phyloP scores from a whole-genome alignment of 1,140 invertebrate species.

The Lasioglossum baleicum region DNA sequence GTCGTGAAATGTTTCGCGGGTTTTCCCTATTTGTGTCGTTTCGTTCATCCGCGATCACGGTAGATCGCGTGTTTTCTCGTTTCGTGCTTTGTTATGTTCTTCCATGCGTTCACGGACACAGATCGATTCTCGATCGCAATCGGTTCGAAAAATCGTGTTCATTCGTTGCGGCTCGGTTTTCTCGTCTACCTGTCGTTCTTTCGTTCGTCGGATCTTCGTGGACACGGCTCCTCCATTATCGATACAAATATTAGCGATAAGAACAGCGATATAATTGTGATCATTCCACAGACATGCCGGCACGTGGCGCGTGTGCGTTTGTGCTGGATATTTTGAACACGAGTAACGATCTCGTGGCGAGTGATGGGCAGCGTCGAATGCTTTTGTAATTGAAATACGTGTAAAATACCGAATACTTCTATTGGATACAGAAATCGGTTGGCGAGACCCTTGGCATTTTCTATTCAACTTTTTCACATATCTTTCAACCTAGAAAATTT shows the following conservation, averaged over 20 bases:
- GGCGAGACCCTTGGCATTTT: too few relatives aligned
- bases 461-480: too few relatives aligned
- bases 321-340: neutral
- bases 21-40: neutral
- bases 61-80: constrained; percentile 28
- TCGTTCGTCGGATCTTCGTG: constrained; percentile 33
- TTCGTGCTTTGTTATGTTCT: neutral
- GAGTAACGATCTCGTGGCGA: neutral
- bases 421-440: too few relatives aligned
- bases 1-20: constrained; percentile 22
- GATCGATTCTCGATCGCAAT: neutral
- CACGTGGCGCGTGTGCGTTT: neutral
- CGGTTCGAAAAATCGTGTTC: neutral
- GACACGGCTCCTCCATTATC: constrained; percentile 36
- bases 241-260: constrained; percentile 53
- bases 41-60: neutral
- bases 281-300: neutral
- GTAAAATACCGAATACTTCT: too few relatives aligned
- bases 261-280: constrained; percentile 5
- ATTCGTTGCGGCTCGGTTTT: neutral
- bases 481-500: too few relatives aligned
- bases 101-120: neutral
- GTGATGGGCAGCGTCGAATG: too few relatives aligned
- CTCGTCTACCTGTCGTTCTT: constrained; percentile 4
- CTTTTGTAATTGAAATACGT: too few relatives aligned